These are phyloP conservation scores for Cololabis saira DNA, from an alignment of 2,113 vertebrate species.

Conservation along the genomic window DNA sequence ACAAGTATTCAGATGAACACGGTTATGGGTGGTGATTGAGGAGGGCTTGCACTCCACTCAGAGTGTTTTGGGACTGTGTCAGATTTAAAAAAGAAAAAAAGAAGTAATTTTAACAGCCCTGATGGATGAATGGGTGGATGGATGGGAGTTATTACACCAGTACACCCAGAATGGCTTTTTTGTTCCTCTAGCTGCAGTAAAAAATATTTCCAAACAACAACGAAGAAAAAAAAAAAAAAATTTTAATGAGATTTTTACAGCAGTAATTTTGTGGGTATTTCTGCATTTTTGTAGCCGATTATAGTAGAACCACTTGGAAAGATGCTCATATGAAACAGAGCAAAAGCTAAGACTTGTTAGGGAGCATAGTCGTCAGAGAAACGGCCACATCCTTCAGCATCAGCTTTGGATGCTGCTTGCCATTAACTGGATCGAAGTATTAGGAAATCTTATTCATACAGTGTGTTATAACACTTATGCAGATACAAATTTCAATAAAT, in stretches of 20 bases:
- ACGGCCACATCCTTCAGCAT: not conserved
- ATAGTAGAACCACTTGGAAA: slow-evolving; percentile 24
- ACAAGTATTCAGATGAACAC: too few species aligned
- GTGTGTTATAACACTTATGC: slow-evolving; percentile 5
- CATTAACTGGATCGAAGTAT: slow-evolving; percentile 16
- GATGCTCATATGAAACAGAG: slow-evolving; percentile 17
- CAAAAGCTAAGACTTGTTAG: not conserved
- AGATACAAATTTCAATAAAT: slow-evolving; percentile 1
- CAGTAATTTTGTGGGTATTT: slow-evolving; percentile 29
- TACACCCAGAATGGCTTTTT: slow-evolving; percentile 57
- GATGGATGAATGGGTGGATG: not conserved
- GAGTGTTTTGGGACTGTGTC: too few species aligned
- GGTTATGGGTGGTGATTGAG: too few species aligned
- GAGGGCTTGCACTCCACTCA: too few species aligned
- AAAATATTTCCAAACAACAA: slow-evolving; percentile 22
- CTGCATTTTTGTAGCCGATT: slow-evolving; percentile 19
- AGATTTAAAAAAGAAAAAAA: not conserved
- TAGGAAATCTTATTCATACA: not conserved
- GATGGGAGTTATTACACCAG: slow-evolving; percentile 24
- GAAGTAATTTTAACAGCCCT: too few species aligned
- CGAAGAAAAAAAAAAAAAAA: slow-evolving; percentile 1
- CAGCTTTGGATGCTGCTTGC: slow-evolving; percentile 15
- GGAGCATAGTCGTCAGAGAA: not conserved
- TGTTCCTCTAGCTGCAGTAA: slow-evolving; percentile 53
- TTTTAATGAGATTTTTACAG: slow-evolving; percentile 32